Base-by-base conservation (phyloP, 2,113 vertebrate species). In the Scartelaos histophorus region DNA sequence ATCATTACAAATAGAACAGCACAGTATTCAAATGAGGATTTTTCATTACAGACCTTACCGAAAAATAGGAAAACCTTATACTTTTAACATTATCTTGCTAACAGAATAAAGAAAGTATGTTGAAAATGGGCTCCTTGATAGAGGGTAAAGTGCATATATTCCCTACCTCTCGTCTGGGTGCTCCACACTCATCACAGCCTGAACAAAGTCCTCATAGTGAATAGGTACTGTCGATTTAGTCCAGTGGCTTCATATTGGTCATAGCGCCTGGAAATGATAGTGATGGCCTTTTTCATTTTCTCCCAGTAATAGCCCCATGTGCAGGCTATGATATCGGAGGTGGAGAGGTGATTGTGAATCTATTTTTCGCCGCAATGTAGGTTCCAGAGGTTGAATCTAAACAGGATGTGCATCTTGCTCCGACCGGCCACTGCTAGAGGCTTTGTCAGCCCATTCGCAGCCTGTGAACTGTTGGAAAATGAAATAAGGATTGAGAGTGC, bases 361-460 rank as follows among this genome's bases (percentile, higher is more conserved):
- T 73, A 62, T 68, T 80, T 70, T 66, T 34, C 72, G 56, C 72
- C 74, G 34, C 51, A 19, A 53, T 71, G 58, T 73, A 82, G 75
- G 74, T 80, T 84, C 61, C 79, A 76, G 70, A 72, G 79, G 75
- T 74, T 83, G 71, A 75, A 65, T 87, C 57, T 49, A 71, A 83
- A 82, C 77, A 70, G 66, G 69, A 78, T 73, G 54, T 72, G 80
- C 72, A 69, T 76, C 29, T 71, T 16, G 29, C 45, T 35, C 56
- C 53, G 29, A 89, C 81, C 68, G 83, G 82, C 62, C 88, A 72
- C 78, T 88, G 88, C 77, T 76, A 72, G 71, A 69, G 86, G 78
- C 76, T 70, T 60, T 84, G 51, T 75, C 80, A 82, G 80, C 74
- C 67, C 25, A 51, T 82, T 88, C 60, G 47, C 46, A 57, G 25